Evolutionary conservation across 2,888 invertebrate genomes (phyloP), one percentile per base, ranked within the genome.

Genomic region (Helicoverpa assulta): DNA sequence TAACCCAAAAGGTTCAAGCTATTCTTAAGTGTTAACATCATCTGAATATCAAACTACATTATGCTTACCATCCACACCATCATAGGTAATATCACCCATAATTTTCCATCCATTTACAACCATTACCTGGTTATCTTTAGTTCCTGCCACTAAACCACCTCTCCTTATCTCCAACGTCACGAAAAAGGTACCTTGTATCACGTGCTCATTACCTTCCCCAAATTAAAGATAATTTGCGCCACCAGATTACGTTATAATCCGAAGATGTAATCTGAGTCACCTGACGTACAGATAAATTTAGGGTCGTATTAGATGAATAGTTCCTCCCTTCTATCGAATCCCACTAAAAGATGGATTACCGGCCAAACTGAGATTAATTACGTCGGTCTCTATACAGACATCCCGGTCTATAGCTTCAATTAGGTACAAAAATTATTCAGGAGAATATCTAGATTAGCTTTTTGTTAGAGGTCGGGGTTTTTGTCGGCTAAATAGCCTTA

Each of bases 361-460:
- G 88, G 76, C 83, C 86, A 85, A 91, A 90, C 89, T 88, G 88
- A 91, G 92, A 92, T 93, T 92, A 91, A 92, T 92, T 91, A 91
- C 88, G 58, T 63, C 64, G 82, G 76, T 75, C 43, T 69, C 72
- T 75, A 80, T 79, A 81, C 65, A 78, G 86, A 80, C 73, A 67
- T 76, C 71, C 65, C 65, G 70, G 66, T 79, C 73, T 78, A 78
- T 75, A 74, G 76, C 76, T 73, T 82, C 76, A 77, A 72, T 80
- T 81, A 79, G 76, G 84, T 64, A 56, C 56, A 67, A 67, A 63
- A 67, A 74, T 85, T 80, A 86, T 74, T 80, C 74, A 80, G 59
- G 56, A 60, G 57, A 64, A 68, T 58, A 63, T 68, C 73, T 70
- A 72, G 80, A 76, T 73, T 72, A 69, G 56, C 51, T 78, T 79